phyloP scores from a whole-genome alignment of 2,797 vertebrate genomes.

The Poeciliopsis gracilis region DNA sequence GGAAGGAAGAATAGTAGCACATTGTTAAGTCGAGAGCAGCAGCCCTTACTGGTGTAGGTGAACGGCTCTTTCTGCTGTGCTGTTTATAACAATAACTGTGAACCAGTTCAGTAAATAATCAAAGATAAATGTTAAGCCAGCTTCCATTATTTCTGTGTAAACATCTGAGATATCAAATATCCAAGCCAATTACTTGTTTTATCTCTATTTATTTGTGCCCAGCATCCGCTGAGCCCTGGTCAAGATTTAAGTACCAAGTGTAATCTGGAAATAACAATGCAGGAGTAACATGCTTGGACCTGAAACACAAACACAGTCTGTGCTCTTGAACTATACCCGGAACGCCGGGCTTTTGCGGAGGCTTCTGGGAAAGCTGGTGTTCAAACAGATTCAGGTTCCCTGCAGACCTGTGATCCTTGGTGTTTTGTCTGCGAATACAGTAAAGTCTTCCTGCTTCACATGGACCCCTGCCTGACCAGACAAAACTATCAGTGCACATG shows the following conservation, averaged over 20 bases:
- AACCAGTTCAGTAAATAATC: slow-evolving; percentile 63
- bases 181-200: slow-evolving; percentile 45
- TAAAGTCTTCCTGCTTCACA: slow-evolving; percentile 77
- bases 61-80: slow-evolving; percentile 54
- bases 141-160: slow-evolving; percentile 50
- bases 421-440: slow-evolving; percentile 67
- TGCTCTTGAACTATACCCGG: slow-evolving; percentile 69
- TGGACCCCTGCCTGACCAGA: slow-evolving; percentile 50
- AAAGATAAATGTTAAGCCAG: slow-evolving; percentile 63
- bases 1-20: slow-evolving; percentile 68
- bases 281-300: slow-evolving; percentile 10
- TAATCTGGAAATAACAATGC: slow-evolving; percentile 47
- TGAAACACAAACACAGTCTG: slow-evolving; percentile 67
- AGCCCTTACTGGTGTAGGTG: slow-evolving; percentile 54
- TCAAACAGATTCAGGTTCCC: slow-evolving; percentile 60
- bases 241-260: slow-evolving; percentile 17
- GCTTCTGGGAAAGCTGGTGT: slow-evolving; percentile 74
- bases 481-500: slow-evolving; percentile 20
- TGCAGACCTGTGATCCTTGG: slow-evolving; percentile 69
- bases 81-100: slow-evolving; percentile 67
- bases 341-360: slow-evolving; percentile 66
- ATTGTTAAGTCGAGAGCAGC: slow-evolving; percentile 65
- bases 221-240: slow-evolving; percentile 27
- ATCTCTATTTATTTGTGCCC: slow-evolving; percentile 59
- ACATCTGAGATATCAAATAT: slow-evolving; percentile 48